phyloP scores from a whole-genome alignment of 1,140 invertebrate genomes.

The Cydia pomonella region DNA sequence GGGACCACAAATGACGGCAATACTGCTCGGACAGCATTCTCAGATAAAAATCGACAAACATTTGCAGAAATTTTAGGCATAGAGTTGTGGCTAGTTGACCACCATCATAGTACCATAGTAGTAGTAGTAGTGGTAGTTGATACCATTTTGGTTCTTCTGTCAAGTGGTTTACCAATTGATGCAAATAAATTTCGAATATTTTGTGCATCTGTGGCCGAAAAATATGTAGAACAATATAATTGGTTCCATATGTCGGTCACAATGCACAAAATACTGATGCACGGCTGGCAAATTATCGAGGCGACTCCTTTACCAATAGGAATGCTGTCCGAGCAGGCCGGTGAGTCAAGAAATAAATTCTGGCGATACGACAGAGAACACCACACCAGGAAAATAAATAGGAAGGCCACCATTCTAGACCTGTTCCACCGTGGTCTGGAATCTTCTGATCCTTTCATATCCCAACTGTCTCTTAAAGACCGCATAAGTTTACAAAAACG shows the following conservation, averaged over 20 bases:
- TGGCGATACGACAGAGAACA: too few relatives aligned
- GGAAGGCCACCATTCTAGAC: too few relatives aligned
- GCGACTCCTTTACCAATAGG: conserved; percentile 53
- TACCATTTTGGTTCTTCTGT: background rate
- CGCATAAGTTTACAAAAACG: background rate
- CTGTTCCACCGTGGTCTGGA: background rate
- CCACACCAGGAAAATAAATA: too few relatives aligned
- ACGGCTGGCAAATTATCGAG: conserved; percentile 45
- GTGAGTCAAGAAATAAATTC: too few relatives aligned
- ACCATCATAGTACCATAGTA: background rate
- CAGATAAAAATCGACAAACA: conserved; percentile 1
- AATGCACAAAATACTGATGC: conserved; percentile 56
- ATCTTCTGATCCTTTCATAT: background rate
- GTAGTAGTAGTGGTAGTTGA: too few relatives aligned
- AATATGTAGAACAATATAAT: conserved; percentile 10
- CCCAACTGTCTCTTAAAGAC: background rate
- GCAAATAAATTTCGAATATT: conserved; percentile 21
- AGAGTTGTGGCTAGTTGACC: conserved; percentile 26
- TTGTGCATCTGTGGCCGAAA: conserved; percentile 15
- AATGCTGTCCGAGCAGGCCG: too few relatives aligned
- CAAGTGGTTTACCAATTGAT: background rate
- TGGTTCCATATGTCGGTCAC: conserved; percentile 33
- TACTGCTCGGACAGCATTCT: conserved; percentile 29
- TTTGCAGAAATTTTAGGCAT: conserved; percentile 34
- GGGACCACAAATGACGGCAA: conserved; percentile 33